Conservation (phyloP, 2,113 vertebrate species). For the Oncorhynchus kisutch region DNA sequence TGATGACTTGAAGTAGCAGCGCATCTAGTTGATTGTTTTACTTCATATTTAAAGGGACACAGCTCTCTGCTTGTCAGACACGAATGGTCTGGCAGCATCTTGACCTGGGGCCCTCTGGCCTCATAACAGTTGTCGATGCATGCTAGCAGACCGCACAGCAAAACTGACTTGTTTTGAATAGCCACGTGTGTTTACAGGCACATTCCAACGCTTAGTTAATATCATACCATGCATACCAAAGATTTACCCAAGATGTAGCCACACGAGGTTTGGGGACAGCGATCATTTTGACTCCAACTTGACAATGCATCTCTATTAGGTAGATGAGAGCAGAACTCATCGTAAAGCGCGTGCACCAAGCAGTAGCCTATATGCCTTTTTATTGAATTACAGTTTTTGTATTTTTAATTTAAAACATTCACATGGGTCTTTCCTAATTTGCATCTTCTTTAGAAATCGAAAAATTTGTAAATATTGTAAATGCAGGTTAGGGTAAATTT, state of each 20-base stretch:
- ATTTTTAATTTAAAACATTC: neutral
- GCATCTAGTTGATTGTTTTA: neutral
- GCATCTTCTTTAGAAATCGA: neutral
- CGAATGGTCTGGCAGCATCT: constrained; percentile 28
- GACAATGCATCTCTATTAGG: neutral
- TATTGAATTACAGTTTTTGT: neutral
- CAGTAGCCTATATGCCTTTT: neutral
- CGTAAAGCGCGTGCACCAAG: neutral
- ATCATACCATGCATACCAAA: constrained; percentile 64
- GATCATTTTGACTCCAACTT: constrained; percentile 21
- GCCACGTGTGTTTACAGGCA: constrained; percentile 64
- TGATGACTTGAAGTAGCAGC: neutral
- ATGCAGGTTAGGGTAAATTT: neutral
- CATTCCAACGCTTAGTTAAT: constrained; percentile 61
- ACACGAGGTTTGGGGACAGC: constrained; percentile 41
- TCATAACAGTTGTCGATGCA: neutral
- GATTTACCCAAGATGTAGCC: constrained; percentile 47
- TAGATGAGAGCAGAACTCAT: neutral
- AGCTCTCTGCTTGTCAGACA: constrained; percentile 20
- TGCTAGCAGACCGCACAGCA: constrained; percentile 16
- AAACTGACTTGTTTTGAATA: constrained; percentile 55
- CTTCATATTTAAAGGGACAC: neutral
- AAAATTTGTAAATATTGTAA: neutral
- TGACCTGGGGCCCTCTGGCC: constrained; percentile 33
- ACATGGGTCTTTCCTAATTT: neutral